Base-by-base conservation (phyloP, 1,140 invertebrate species). In the Neotoxoptera formosana region DNA sequence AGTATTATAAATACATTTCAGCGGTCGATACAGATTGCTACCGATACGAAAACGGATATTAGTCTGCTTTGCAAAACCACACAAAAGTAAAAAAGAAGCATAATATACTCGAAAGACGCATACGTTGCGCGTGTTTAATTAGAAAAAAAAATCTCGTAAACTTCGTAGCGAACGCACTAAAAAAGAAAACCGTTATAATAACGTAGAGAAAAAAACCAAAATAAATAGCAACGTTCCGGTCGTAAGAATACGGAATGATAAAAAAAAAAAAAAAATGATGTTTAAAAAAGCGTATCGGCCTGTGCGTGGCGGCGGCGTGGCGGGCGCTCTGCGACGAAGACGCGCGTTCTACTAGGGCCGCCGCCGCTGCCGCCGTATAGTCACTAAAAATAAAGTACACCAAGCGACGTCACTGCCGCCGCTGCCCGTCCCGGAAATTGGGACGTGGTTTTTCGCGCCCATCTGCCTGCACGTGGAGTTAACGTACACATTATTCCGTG, bases 231-330 rank as follows among this genome's bases (percentile, higher is more conserved):
- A 88, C 47, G 86, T 88, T 88, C 47, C 86, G 86, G 86, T 88
- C 47, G n/a, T 51, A 88, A 88, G 30, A 87, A 36, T 30, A 25
- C 25, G 84, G 84, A 87, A 87, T 87, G 84, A 87, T 87, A n/a
- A 51, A 51, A 88, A 88, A 48, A 88, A 88, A 48, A 88, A 51
- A 89, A 34, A 89, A 41, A 41, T 41, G 14, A 87, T 53, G 87
- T 89, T 89, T 89, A 89, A 89, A 89, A 89, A 89, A 89, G n/a
- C 87, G 87, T 89, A 89, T 89, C 87, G 21, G 47, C 45, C 47
- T 25, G 47, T 8, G 47, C 86, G 60, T n/a, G 60, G 60, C 60
- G 47, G 47, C 86, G 20, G 86, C 7, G 45, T 47, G 86, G 87
- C 87, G 87, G 23, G 25, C 14, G 60, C 60, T 76, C n/a, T n/a